Conservation (phyloP, 2,888 invertebrate genomes). For the Sympetrum striolatum region DNA sequence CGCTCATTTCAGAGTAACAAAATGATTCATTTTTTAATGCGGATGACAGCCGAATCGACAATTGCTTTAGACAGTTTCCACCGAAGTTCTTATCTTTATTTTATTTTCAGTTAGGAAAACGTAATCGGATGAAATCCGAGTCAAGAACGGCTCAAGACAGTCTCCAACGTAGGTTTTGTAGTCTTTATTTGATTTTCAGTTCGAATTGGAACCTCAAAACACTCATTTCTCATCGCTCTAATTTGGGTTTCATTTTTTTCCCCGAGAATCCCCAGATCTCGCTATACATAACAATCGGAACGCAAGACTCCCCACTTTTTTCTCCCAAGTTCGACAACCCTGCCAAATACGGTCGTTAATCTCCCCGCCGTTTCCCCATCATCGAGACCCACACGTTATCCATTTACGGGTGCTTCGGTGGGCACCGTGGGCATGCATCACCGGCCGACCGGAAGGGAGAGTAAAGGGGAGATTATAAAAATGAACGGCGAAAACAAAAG, state of each 20-base stretch:
- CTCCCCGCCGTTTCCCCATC: background rate
- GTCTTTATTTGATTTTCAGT: too few relatives aligned
- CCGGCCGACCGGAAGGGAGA: background rate
- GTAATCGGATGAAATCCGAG: too few relatives aligned
- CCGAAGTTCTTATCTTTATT: too few relatives aligned
- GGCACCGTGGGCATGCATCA: conserved; percentile 8
- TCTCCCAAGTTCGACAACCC: background rate
- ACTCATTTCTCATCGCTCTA: too few relatives aligned
- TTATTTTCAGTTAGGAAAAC: too few relatives aligned
- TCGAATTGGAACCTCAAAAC: too few relatives aligned
- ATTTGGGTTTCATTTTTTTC: background rate
- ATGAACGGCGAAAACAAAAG: background rate
- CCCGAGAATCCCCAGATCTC: background rate
- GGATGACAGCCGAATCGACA: too few relatives aligned
- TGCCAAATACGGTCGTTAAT: background rate
- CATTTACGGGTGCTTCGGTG: conserved; percentile 25
- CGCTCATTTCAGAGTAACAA: too few relatives aligned
- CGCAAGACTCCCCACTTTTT: background rate
- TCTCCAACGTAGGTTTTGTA: too few relatives aligned
- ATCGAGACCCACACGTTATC: background rate
- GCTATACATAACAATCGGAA: background rate
- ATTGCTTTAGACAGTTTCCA: too few relatives aligned
- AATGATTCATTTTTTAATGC: too few relatives aligned
- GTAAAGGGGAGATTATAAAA: background rate
- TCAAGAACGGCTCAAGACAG: too few relatives aligned